These are phyloP conservation scores for Simalia tracyae DNA, from an alignment of 2,797 vertebrate species.

Conservation along the genomic window DNA sequence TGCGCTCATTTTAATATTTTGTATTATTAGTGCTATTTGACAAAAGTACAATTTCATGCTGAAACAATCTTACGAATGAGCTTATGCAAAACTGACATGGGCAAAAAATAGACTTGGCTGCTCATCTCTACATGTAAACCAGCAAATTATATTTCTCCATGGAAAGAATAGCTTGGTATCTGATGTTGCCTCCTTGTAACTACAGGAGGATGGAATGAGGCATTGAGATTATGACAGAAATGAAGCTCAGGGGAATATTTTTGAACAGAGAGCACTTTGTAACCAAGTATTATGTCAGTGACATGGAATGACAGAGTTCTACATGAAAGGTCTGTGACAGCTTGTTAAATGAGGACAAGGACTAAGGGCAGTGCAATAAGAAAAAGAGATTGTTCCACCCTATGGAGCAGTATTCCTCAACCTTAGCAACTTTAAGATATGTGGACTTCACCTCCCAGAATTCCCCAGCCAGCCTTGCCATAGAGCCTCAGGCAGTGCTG, in stretches of 20 bases:
- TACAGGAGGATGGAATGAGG: rapidly evolving
- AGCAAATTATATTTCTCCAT: neutral
- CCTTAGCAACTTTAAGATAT: too few relatives aligned
- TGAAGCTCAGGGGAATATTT: neutral
- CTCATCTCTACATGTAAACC: neutral
- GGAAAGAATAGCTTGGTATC: neutral
- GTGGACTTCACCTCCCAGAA: too few relatives aligned
- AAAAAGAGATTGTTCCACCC: neutral
- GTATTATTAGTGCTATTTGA: neutral
- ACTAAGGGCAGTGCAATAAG: neutral
- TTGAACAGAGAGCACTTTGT: slow-evolving; percentile 5
- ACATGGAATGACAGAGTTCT: slow-evolving; percentile 3
- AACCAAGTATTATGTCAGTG: neutral
- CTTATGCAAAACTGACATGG: neutral
- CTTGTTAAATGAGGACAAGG: slow-evolving; percentile 25
- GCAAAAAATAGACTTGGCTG: neutral
- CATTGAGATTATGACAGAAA: neutral
- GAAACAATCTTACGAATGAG: neutral
- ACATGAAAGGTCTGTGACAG: neutral
- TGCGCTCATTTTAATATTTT: neutral
- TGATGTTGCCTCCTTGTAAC: neutral
- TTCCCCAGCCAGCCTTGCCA: too few relatives aligned
- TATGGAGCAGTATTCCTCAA: neutral
- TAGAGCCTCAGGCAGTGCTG: neutral
- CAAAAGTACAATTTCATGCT: neutral